A percentile compares a stretch with the other conserved stretches of the same genome.
These are phyloP conservation scores for Diachasma alloeum DNA, from an alignment of 1,140 invertebrate genomes.

Conservation along the genomic window DNA sequence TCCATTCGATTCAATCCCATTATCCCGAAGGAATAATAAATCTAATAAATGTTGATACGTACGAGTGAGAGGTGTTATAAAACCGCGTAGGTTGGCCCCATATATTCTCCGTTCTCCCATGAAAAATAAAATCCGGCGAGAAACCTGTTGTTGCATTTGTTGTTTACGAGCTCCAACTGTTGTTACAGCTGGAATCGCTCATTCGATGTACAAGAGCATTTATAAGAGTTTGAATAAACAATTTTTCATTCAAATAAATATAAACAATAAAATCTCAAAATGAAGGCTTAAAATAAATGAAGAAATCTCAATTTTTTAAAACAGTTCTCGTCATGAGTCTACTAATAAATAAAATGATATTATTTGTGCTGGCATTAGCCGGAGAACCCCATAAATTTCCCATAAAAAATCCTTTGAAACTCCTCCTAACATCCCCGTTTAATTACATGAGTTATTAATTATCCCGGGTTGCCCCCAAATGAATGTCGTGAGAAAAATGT, in stretches of 20 bases:
- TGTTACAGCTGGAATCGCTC: not conserved
- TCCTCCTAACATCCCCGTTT: no score
- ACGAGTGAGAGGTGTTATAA: not conserved
- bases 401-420: no score
- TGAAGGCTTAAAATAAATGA: no score
- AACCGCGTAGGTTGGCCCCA: not conserved
- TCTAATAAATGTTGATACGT: not conserved
- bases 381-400: no score
- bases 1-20: not conserved
- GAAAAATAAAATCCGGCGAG: not conserved
- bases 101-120: not conserved
- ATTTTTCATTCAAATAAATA: not conserved
- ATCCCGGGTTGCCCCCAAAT: no score
- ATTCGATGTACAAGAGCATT: not conserved
- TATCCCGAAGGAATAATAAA: not conserved
- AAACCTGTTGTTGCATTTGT: not conserved
- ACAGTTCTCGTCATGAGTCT: not conserved
- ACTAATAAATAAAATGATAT: not conserved
- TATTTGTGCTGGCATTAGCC: no score
- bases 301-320: no score
- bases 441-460: no score
- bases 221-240: not conserved
- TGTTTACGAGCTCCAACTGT: not conserved
- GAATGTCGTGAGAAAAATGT: no score
- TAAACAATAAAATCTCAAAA: no score